Percentiles rank a stretch among this genome's conserved stretches.
phyloP scores from a whole-genome alignment of 2,113 vertebrate genomes.

The Erythrocercus mccallii region DNA sequence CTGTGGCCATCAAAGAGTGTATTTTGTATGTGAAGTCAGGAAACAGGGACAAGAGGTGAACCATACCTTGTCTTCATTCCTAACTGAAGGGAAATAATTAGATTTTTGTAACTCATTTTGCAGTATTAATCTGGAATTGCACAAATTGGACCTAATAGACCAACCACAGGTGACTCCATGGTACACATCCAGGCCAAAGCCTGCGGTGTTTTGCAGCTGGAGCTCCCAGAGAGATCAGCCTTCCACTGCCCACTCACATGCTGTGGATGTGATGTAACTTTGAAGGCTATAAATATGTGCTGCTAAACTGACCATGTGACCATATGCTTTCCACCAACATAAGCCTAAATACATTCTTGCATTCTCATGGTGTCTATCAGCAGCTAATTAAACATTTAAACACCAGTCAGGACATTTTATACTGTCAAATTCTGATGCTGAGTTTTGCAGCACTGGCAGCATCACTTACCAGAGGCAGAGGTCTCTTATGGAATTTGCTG shows the following conservation, averaged over 20 bases:
- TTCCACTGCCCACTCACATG: background rate
- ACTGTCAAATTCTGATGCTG: background rate
- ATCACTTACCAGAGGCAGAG: background rate
- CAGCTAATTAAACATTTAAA: background rate
- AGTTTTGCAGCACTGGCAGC: background rate
- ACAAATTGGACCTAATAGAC: background rate
- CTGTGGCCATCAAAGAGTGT: background rate
- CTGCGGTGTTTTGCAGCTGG: background rate
- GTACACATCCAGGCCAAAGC: background rate
- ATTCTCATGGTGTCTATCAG: background rate
- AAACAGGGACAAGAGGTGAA: background rate
- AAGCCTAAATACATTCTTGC: background rate
- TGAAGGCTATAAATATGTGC: background rate
- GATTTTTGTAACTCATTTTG: background rate
- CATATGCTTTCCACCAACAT: background rate
- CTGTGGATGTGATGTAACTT: background rate
- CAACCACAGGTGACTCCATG: background rate
- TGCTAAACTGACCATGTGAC: background rate
- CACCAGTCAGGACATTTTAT: background rate
- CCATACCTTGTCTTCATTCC: background rate
- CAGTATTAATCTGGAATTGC: background rate
- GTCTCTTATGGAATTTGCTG: background rate
- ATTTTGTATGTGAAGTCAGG: background rate
- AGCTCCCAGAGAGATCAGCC: background rate
- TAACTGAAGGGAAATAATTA: background rate